Base-by-base conservation (phyloP, 2,113 vertebrate species). In the Loxodonta africana region DNA sequence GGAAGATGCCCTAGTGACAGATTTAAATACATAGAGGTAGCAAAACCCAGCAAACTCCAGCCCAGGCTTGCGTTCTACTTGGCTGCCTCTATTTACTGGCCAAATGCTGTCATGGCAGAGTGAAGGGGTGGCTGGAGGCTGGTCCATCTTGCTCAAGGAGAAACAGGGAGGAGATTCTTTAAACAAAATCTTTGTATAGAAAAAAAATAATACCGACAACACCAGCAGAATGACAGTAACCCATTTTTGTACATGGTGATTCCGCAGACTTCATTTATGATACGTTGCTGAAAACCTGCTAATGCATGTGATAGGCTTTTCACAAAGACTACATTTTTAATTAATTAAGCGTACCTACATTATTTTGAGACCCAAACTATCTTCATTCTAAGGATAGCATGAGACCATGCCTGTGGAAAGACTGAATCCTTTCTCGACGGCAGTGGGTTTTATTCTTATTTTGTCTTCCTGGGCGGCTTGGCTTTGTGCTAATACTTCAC, bases 141-240 rank as follows among this genome's bases (percentile, higher is more conserved):
- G 46, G 28, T 46, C 20, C 53, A 30, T 77, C 65, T 37, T 60
- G 84, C 60, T 83, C 41, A 26, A 41, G 67, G 62, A 21, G 12
- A 53, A 48, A 69, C 3, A 21, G 0, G 8, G 67, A 53, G 30
- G 15, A 18, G n/a, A 83, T 53, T 6, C 9, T 25, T 94, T 95
- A 95, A 97, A 86, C 33, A 90, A 26, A 78, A 81, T 25, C 44
- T n/a, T 53, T 65, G 33, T 60, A 62, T 81, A 6, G 9, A 46
- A 83, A 90, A 83, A 90, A 91, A 82, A 81, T 46, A 73, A 9
- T 7, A 87, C 65, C 91, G 93, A 69, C 30, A 62, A 93, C 69
- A 46, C 94, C 69, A 48, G 74, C 41, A 65, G 78, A 82, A 73
- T 51, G 80, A 77, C 28, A 46, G 6, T 25, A 21, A 46, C 48